phyloP scores from a whole-genome alignment of 2,113 vertebrate species.

The Notarius quadriscutis region DNA sequence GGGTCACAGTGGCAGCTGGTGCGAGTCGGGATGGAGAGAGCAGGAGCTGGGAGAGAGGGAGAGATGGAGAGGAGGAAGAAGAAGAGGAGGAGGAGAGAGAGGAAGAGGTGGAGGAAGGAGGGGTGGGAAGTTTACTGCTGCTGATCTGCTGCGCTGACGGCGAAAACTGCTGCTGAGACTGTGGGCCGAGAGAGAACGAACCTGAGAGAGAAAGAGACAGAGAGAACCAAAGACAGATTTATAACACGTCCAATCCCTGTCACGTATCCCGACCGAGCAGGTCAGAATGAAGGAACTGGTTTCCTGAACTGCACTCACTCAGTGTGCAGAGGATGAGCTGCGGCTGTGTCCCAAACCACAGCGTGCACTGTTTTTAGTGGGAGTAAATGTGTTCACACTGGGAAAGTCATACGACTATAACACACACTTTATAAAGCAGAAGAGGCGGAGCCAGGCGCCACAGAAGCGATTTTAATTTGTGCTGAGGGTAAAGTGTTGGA shows the following conservation, averaged over 20 bases:
- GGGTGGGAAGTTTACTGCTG: conserved; percentile 68
- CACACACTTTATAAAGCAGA: no score
- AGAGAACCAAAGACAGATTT: not conserved
- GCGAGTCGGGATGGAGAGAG: conserved; percentile 82
- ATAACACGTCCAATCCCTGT: not conserved
- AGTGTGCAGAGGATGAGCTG: not conserved
- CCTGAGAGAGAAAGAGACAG: conserved; percentile 7
- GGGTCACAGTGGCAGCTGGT: conserved; percentile 68
- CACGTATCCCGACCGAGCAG: not conserved
- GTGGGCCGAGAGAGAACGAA: conserved; percentile 62
- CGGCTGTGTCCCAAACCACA: not conserved
- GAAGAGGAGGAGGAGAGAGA: conserved; percentile 64
- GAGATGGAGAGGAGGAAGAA: conserved; percentile 75
- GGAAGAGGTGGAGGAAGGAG: conserved; percentile 56
- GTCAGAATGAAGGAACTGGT: not conserved
- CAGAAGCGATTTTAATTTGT: not conserved
- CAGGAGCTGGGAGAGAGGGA: conserved; percentile 85
- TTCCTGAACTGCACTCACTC: not conserved
- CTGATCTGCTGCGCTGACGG: conserved; percentile 82
- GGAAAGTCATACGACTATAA: no score
- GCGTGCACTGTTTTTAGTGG: not conserved
- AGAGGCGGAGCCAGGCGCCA: no score
- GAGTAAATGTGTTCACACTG: not conserved
- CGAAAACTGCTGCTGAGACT: conserved; percentile 81
- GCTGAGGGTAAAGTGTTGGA: not conserved